phyloP scores from a whole-genome alignment of 2,113 vertebrate species.

The Cottus gobio region DNA sequence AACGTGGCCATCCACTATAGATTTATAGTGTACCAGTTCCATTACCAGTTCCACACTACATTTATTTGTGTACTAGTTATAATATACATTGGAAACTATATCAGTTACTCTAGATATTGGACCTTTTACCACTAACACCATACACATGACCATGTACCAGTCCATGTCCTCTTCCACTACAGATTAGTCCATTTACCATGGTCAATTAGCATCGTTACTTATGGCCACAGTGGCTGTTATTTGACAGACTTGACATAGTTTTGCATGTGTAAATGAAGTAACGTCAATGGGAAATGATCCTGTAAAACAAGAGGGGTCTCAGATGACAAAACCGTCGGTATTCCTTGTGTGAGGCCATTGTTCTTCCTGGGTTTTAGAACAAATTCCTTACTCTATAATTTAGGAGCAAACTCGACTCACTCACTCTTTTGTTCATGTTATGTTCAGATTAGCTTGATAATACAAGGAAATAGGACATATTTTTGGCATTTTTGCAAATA shows the following conservation, averaged over 20 bases:
- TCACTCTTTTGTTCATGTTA: conserved; percentile 16
- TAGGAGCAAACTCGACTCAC: not conserved
- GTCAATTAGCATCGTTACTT: not conserved
- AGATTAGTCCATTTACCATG: not conserved
- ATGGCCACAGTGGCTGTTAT: not conserved
- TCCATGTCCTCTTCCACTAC: not conserved
- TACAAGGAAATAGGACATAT: not conserved
- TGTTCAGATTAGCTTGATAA: not conserved
- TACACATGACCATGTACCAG: too few species aligned
- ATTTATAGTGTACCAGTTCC: not conserved
- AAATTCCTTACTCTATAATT: conserved; percentile 18
- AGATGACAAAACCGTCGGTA: conserved; percentile 10
- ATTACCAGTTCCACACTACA: not conserved
- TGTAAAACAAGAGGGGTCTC: conserved; percentile 15
- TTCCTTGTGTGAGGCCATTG: conserved; percentile 23
- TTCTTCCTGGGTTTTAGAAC: conserved; percentile 10
- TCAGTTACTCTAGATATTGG: not conserved
- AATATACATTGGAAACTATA: not conserved
- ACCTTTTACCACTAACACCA: too few species aligned
- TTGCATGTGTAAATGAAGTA: conserved; percentile 1
- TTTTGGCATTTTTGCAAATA: conserved; percentile 3
- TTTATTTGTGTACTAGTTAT: not conserved
- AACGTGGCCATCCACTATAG: not conserved
- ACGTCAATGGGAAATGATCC: not conserved
- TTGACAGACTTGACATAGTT: not conserved